phyloP scores from a whole-genome alignment of 2,113 vertebrate species.

The Leucosticte australis region DNA sequence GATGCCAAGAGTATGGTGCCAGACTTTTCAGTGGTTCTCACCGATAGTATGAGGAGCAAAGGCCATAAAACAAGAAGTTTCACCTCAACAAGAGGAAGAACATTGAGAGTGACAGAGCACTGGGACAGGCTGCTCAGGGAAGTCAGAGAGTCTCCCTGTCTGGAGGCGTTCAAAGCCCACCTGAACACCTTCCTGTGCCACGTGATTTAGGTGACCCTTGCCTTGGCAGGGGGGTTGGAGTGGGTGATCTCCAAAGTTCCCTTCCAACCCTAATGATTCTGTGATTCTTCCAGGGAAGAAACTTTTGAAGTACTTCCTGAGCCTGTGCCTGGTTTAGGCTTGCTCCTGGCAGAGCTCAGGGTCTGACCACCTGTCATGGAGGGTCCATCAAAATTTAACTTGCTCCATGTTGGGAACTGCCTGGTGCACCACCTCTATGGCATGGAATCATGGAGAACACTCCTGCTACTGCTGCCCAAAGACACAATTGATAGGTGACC shows the following conservation, averaged over 20 bases:
- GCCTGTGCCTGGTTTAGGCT: neutral
- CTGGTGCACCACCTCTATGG: neutral
- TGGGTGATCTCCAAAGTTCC: neutral
- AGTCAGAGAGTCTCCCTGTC: neutral
- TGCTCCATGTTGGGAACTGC: accelerated
- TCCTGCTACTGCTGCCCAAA: neutral
- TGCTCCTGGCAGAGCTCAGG: neutral
- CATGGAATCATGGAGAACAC: accelerated
- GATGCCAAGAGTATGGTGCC: neutral
- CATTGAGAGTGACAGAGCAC: neutral
- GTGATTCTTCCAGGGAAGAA: neutral
- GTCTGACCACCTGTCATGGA: neutral
- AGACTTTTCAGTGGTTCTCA: neutral
- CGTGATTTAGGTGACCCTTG: neutral
- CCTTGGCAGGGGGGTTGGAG: neutral
- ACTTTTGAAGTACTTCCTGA: neutral
- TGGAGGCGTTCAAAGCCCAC: neutral
- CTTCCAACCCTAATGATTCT: neutral
- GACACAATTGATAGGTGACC: neutral
- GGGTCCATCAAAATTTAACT: neutral
- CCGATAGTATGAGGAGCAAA: neutral
- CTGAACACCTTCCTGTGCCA: neutral
- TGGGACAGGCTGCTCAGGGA: neutral
- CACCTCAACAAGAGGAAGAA: neutral
- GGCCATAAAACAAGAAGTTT: neutral